Evolutionary conservation across 2,113 vertebrate genomes (phyloP), one percentile per base, ranked within the genome.

Genomic region (Rostratula benghalensis): DNA sequence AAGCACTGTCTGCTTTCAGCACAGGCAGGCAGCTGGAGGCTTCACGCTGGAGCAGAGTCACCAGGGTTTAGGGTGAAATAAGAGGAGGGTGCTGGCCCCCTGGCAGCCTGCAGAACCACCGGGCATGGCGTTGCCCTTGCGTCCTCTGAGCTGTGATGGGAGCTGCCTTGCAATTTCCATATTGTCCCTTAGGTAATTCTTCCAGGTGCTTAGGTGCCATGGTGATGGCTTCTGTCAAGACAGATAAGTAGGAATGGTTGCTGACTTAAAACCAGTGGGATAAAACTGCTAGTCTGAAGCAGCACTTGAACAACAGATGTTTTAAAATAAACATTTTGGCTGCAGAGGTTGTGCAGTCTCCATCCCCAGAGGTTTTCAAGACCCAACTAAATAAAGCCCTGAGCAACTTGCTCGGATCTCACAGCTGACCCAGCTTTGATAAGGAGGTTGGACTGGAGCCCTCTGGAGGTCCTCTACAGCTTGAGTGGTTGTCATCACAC

Each of bases 131-230:
- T 17, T 76, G 67, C 83, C 80, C 69, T 87, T 82, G 67, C 93
- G 54, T 82, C 80, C 51, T 95, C 50, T 54, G 53, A 51, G 64
- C 59, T 94, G 59, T 77, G 59, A 73, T 83, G 87, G 31, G 45
- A 93, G 41, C 77, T 96, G 94, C 77, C 80, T 82, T 67, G 53
- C 54, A 39, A 83, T 96, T 91, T 94, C 5, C 1, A 30, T 83
- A 77, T 87, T 89, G 65, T 87, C 92, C 77, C 94, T 89, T 43
- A 59, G 86, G 61, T 82, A 61, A 33, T 65, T 82, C 57, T 92
- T 96, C 65, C 91, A 94, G 89, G 77, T 94, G 63, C 87, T 76
- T 68, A 63, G 87, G 74, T 94, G 70, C 77, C 86, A 91, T 92
- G 89, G 94, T 93, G 92, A 96, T 0, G 17, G 91, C 69, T 93